Evolutionary conservation across 2,113 vertebrate species (phyloP).

Genomic region (Salvator merianae): DNA sequence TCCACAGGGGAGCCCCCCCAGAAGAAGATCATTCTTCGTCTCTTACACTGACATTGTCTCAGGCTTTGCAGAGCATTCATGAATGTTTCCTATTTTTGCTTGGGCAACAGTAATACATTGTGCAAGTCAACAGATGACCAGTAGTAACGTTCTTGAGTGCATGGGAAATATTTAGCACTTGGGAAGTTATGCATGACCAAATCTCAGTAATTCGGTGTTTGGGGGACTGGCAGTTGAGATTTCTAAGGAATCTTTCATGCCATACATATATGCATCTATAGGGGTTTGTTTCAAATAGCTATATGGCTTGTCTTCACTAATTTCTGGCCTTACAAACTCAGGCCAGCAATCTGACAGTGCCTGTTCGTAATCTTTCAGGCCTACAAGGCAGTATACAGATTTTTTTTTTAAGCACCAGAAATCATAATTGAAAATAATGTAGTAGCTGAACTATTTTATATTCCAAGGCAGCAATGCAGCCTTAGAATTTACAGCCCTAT

Average conservation of each 20-base stretch:
- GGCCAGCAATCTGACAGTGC: not conserved
- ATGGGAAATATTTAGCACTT: slow-evolving; percentile 1
- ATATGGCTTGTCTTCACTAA: not conserved
- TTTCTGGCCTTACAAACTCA: not conserved
- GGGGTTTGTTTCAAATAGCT: not conserved
- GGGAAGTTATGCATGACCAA: not conserved
- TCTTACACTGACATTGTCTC: not conserved
- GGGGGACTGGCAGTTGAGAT: not conserved
- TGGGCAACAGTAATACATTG: not conserved
- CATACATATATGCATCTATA: not conserved
- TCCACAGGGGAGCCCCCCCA: too few relatives aligned
- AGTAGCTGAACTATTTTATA: not conserved
- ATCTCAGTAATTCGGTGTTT: not conserved
- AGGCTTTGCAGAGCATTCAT: not conserved
- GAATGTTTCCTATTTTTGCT: not conserved
- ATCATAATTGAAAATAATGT: not conserved
- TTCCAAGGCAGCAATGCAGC: too few relatives aligned
- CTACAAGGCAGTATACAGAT: not conserved
- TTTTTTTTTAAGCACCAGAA: not conserved
- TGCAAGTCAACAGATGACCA: not conserved
- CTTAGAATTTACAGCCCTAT: too few relatives aligned
- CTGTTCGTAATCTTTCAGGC: not conserved
- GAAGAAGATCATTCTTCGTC: not conserved
- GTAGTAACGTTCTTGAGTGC: not conserved
- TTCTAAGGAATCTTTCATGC: not conserved